Base-by-base conservation (phyloP, 2,113 vertebrate species). In the Mormyrus lacerda region DNA sequence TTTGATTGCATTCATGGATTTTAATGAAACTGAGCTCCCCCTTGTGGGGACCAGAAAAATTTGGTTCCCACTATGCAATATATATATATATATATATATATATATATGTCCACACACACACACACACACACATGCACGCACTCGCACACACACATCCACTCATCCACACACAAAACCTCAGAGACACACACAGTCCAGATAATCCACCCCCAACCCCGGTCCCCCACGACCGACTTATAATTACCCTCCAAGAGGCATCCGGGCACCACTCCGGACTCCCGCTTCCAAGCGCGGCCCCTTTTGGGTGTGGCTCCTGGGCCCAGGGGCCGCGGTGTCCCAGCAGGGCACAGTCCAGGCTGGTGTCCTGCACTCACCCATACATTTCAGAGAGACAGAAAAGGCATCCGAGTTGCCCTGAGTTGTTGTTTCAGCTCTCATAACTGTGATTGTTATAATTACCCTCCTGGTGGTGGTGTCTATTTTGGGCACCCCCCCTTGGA, bases 391-490 rank as follows among this genome's bases (percentile, higher is more conserved):
- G 84, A 27, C 35, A 51, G 53, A 13, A 24, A 10, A 65, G 58
- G 35, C 86, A 65, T 65, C 39, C 10, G 8, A 87, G 19, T 51
- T n/a, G 17, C 27, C 31, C 51, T 11, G 51, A 61, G 84, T 86
- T 86, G 86, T 87, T 87, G 42, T 61, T 87, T 61, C 55, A 87
- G 86, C 35, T 87, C 53, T 61, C 86, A 61, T 87, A 44, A 87
- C 86, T 61, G 55, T 87, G 51, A 87, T 87, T 44, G 51, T 87
- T 87, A 87, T 87, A 39, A 55, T 87, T 87, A 87, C 45, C 19
- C 87, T 61, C 10, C 17, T 11, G 19, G 87, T 4, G 55, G 9
- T 19, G 9, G n/a, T 19, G 87, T 39, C 55, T 87, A 65, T 87
- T 87, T 87, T 42, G 3, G 17, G 31, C 21, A 4, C 35, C 35